These are phyloP conservation scores for Sarcoramphus papa DNA, from an alignment of 2,797 vertebrate species.

Conservation along the genomic window DNA sequence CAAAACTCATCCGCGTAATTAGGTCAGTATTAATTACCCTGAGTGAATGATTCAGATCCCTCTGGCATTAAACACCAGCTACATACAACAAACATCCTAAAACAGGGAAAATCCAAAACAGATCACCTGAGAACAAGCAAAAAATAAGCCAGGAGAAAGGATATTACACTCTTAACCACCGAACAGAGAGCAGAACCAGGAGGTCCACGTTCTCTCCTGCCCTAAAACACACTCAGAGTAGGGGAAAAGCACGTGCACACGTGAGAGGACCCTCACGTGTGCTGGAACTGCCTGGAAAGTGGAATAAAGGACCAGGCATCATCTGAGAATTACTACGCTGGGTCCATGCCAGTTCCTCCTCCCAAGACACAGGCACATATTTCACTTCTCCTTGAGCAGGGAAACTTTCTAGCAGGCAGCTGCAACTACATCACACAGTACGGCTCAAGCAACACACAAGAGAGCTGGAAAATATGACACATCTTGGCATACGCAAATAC, in stretches of 20 bases:
- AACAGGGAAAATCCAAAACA: not conserved
- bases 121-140: not conserved
- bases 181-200: not conserved
- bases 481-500: not conserved
- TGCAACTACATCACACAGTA: not conserved
- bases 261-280: not conserved
- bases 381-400: not conserved
- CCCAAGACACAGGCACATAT: not conserved
- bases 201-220: not conserved
- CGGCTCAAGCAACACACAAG: not conserved
- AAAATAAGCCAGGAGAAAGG: not conserved
- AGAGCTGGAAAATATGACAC: not conserved
- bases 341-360: not conserved
- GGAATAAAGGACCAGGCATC: not conserved
- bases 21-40: slow-evolving; percentile 14
- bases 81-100: not conserved
- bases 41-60: not conserved
- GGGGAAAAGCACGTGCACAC: not conserved
- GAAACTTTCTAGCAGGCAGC: not conserved
- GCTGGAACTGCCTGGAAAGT: not conserved
- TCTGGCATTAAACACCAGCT: not conserved
- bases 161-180: not conserved
- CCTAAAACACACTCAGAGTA: not conserved
- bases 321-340: not conserved
- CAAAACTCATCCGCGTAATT: not conserved